Percentiles rank a stretch among this genome's conserved stretches.
Conservation (phyloP, 1,140 invertebrate species). For the Papilio polyxenes region DNA sequence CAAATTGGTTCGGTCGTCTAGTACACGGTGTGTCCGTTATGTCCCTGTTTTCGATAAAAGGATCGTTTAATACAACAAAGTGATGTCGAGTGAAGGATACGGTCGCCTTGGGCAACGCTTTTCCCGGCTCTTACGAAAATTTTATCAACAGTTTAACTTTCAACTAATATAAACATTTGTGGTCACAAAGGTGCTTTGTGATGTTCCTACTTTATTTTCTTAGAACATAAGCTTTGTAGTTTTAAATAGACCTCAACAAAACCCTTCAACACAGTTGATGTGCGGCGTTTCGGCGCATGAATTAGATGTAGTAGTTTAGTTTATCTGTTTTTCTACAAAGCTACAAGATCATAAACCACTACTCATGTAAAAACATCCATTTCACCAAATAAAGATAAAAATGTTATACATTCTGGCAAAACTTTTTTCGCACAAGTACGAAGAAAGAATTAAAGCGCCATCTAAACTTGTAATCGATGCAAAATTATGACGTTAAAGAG, state of each 20-base stretch:
- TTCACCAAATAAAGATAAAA: too few relatives aligned
- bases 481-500: constrained; percentile 17
- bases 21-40: not conserved
- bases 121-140: constrained; percentile 71
- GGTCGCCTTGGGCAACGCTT: constrained; percentile 72
- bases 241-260: not conserved
- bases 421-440: not conserved
- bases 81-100: constrained; percentile 58
- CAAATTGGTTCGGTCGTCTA: not conserved
- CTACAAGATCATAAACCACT: not conserved
- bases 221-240: not conserved
- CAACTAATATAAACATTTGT: constrained; percentile 37
- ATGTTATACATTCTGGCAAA: too few relatives aligned
- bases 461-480: constrained; percentile 27
- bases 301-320: too few relatives aligned
- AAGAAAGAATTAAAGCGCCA: not conserved
- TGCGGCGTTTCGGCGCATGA: not conserved
- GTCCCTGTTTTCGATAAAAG: constrained; percentile 62
- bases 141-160: constrained; percentile 45
- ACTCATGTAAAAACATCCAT: too few relatives aligned
- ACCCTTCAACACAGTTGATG: not conserved
- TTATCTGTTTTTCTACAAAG: not conserved
- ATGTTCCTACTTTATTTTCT: constrained; percentile 23
- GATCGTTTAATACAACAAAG: constrained; percentile 75
- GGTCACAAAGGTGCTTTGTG: constrained; percentile 36